phyloP scores from a whole-genome alignment of 2,797 vertebrate genomes.

The Artibeus lituratus region DNA sequence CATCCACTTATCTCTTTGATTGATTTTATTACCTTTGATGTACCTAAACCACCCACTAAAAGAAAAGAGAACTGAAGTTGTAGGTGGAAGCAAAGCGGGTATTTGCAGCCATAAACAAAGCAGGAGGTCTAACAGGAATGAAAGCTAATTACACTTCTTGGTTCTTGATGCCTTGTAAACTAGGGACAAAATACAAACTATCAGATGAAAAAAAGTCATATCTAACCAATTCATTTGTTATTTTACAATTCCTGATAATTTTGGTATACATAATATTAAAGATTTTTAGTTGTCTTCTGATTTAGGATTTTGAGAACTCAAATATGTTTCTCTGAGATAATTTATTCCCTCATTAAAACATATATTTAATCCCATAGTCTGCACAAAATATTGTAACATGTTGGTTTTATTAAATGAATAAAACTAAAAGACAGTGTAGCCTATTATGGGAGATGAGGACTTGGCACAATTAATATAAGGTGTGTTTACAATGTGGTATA shows the following conservation, averaged over 20 bases:
- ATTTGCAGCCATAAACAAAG: constrained; percentile 9
- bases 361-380: not conserved
- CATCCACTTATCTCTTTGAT: constrained; percentile 46
- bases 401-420: not conserved
- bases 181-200: not conserved
- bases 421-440: constrained; percentile 13
- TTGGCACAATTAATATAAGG: not conserved
- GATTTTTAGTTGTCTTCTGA: not conserved
- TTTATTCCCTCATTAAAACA: not conserved
- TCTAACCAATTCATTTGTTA: not conserved
- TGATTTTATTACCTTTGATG: constrained; percentile 62
- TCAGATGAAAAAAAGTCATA: not conserved
- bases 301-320: not conserved
- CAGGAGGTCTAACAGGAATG: not conserved
- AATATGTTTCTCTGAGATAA: not conserved
- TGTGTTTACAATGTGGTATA: not conserved
- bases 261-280: not conserved
- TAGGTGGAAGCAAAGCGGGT: constrained; percentile 16
- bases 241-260: not conserved
- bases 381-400: not conserved
- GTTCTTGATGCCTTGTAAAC: constrained; percentile 6
- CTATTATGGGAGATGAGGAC: not conserved
- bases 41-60: constrained; percentile 22
- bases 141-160: constrained; percentile 10
- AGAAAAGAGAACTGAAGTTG: constrained; percentile 28